Base-by-base conservation (phyloP, 2,797 vertebrate genomes). In the Acrocephalus scirpaceus region DNA sequence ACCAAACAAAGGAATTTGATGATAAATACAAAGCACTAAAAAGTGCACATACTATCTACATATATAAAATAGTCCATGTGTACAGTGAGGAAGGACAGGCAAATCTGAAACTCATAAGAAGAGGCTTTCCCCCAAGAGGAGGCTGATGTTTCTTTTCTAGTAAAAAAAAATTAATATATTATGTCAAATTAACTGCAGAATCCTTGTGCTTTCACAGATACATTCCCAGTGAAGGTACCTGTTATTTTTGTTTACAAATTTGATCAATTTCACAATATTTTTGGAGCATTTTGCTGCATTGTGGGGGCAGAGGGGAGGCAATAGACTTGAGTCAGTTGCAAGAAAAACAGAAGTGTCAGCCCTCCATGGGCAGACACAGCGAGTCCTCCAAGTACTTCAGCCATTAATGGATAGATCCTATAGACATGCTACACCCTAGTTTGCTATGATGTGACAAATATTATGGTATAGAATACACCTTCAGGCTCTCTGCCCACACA, bases 271-370 rank as follows among this genome's bases (percentile, higher is more conserved):
- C 14, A 42, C 50, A n/a, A 21, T n/a, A 67, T 50, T 80, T 60
- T 1, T 4, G 30, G 11, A 56, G 7, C 10, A 11, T 69, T 93
- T 79, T 56, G 30, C 9, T 64, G 22, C 9, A 2, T 20, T 32
- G 27, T 3, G 11, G n/a, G 8, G 15, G 15, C 7, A 7, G 4
- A 6, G 23, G 11, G 18, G 11, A 11, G 7, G 16, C 10, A 23
- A 25, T 5, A 67, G 44, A 32, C 34, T 50, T 11, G 34, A 86
- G 40, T 18, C 23, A 14, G 7, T 5, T 77, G 30, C 0, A 0
- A 90, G 38, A 47, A 85, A 83, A 73, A 2, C 23, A 40, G 16
- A 48, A 74, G 16, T 0, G 3, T 21, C 65, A 88, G 34, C 30
- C 54, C 69, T 77, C 54, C 2, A 1, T 12, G 20, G 50, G 47